Conservation (phyloP, 1,140 invertebrate genomes). For the Macrostomum lignano region DNA sequence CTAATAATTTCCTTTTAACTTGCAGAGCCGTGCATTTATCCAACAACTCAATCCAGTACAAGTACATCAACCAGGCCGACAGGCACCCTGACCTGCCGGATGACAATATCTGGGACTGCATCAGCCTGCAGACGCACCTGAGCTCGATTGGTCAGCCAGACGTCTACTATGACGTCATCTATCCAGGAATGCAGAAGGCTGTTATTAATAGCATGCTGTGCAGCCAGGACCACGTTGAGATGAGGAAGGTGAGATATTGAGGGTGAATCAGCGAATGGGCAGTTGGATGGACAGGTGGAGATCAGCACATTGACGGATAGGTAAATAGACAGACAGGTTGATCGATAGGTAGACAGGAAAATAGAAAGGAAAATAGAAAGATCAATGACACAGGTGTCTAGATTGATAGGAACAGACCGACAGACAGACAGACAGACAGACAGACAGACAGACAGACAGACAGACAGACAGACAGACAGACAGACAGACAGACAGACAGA, state of each 20-base stretch:
- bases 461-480: too few relatives aligned
- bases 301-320: too few relatives aligned
- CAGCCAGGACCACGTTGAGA: constrained; percentile 37
- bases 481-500: too few relatives aligned
- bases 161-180: not conserved
- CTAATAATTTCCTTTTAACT: not conserved
- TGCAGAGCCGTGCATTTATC: constrained; percentile 46
- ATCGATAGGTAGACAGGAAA: too few relatives aligned
- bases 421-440: too few relatives aligned
- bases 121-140: constrained; percentile 10
- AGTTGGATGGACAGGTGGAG: too few relatives aligned
- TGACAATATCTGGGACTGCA: constrained; percentile 56
- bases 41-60: constrained; percentile 67
- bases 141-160: not conserved
- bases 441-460: too few relatives aligned
- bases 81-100: constrained; percentile 42
- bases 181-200: not conserved
- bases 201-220: not conserved
- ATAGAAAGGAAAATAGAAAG: too few relatives aligned
- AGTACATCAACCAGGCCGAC: constrained; percentile 43
- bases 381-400: too few relatives aligned
- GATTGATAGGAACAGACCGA: too few relatives aligned
- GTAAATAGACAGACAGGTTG: too few relatives aligned
- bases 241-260: constrained; percentile 52
- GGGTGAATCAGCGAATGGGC: too few relatives aligned